Evolutionary conservation across 2,888 invertebrate species (phyloP), one percentile per base, ranked within the genome.

Genomic region (Drosophila paucipuncta): DNA sequence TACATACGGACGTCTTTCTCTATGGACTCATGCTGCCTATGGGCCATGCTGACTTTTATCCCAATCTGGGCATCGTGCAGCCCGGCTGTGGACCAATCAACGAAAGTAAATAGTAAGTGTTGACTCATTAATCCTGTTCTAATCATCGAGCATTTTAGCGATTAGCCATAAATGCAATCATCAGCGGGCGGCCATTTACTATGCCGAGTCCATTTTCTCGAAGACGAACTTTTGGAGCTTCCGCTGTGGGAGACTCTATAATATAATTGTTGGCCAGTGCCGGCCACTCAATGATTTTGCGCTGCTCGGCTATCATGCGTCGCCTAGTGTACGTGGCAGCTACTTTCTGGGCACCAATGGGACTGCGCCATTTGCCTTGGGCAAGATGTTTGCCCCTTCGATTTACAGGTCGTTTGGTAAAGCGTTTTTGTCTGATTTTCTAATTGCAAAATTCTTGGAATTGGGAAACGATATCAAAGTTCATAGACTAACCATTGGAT

Each of bases 1-100:
- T 95, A 11, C 96, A 96, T 81, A 95, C 95, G 0, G 95, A 96
- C 82, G 94, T 94, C 0, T 78, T 95, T 54, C 92, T 94, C 65
- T 94, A 94, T 62, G 95, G 95, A 1, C 68, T 89, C 31, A 77
- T 95, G n/a, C 94, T 94, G 73, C 68, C 93, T 0, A 80, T 94
- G 79, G 95, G 95, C 0, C 92, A 94, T 73, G 91, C 93, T 0
- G 95, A 95, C 90, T 95, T 95, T 81, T 95, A 94, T 85, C 94
- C 95, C 2, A 95, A 95, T 76, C 94, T 95, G 7, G 95, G 95
- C 1, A 82, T 94, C 5, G 78, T 84, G 0, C 96, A 96, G 83
- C 95, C 95, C 0, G 95, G 95, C 0, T 96, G 96, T 80, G 78
- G 70, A 2, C 9, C 41, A 7, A 33, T 28, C 25, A 28, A 0